Evolutionary conservation across 23 tunicate species (phyloP).

Genomic region (Aplidium turbinatum): DNA sequence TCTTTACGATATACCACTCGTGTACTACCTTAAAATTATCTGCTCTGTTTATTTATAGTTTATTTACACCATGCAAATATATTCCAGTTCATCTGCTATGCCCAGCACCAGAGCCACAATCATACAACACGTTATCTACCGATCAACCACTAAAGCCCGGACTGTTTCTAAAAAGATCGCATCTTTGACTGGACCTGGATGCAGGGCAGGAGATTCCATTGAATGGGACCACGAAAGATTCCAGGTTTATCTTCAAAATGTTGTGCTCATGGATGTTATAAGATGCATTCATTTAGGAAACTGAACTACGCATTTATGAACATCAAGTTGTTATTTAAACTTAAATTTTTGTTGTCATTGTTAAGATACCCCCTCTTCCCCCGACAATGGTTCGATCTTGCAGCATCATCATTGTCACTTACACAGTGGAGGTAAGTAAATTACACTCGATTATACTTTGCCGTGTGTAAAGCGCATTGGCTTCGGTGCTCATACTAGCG

Average conservation of each 20-base stretch:
- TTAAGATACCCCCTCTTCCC: constrained; percentile 24
- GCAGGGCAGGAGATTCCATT: background rate
- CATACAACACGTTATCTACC: background rate
- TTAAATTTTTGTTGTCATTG: background rate
- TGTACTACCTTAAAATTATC: no score
- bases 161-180: background rate
- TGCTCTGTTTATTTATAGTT: no score
- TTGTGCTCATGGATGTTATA: no score
- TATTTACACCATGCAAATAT: no score
- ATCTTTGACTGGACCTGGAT: background rate
- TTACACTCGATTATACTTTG: no score
- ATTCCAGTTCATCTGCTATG: no score
- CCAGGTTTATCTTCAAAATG: background rate
- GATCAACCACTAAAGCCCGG: background rate
- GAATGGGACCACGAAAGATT: constrained; percentile 9
- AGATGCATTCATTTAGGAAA: no score
- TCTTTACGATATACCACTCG: no score
- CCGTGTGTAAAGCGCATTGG: no score
- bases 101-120: background rate
- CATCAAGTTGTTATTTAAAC: no score
- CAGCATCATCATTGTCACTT: constrained; percentile 20
- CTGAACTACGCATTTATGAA: no score
- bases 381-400: constrained; percentile 19
- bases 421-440: constrained; percentile 25
- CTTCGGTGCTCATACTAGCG: no score